Conservation (phyloP, 1,140 invertebrate species). For the Drosophila ambigua region DNA sequence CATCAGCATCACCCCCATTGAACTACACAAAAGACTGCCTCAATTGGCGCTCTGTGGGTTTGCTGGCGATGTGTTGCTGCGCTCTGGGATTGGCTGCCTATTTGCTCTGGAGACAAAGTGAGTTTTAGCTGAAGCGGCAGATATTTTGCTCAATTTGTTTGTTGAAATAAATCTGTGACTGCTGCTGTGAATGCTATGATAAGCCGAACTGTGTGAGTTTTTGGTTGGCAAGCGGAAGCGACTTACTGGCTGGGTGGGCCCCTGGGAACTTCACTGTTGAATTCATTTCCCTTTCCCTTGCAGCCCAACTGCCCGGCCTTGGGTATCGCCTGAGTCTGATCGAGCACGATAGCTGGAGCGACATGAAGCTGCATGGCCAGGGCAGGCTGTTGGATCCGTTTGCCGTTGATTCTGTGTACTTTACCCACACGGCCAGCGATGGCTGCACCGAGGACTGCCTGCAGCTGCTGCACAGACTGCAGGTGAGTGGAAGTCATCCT, state of each 20-base stretch:
- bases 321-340: conserved; percentile 64
- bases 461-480: conserved; percentile 48
- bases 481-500: conserved; percentile 46
- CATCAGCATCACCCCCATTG: not conserved
- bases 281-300: conserved; percentile 21
- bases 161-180: conserved; percentile 27
- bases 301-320: conserved; percentile 38
- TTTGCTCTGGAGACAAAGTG: conserved; percentile 71
- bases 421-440: conserved; percentile 66
- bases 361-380: conserved; percentile 18
- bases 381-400: conserved; percentile 33
- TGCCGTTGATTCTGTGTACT: conserved; percentile 52
- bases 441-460: conserved; percentile 58
- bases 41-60: conserved; percentile 58
- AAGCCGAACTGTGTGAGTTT: conserved; percentile 19
- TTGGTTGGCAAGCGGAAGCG: conserved; percentile 27
- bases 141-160: conserved; percentile 17
- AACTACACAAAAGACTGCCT: conserved; percentile 55
- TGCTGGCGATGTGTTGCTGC: conserved; percentile 52
- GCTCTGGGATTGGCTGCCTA: conserved; percentile 52
- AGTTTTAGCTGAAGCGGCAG: conserved; percentile 42
- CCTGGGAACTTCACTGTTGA: conserved; percentile 18
- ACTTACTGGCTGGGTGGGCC: not conserved
- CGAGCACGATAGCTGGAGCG: conserved; percentile 71
- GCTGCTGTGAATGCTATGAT: conserved; percentile 31